Conservation (phyloP, 2,888 invertebrate species). For the Ennomos quercinarius region DNA sequence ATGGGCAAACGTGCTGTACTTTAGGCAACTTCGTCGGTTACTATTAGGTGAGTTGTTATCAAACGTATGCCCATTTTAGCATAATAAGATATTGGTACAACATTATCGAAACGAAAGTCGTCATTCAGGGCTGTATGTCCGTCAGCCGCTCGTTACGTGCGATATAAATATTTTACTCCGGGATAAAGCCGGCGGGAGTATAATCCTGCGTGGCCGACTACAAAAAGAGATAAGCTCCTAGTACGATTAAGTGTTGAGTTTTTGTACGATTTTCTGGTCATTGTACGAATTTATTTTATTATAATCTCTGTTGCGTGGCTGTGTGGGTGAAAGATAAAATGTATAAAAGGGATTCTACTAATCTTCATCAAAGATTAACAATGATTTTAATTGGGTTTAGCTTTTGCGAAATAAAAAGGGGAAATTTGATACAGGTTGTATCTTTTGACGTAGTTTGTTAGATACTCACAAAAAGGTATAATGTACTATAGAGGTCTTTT, state of each 20-base stretch:
- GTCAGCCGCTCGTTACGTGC: constrained; percentile 54
- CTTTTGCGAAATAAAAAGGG: no score
- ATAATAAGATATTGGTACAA: no score
- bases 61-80: no score
- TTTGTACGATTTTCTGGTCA: constrained; percentile 48
- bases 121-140: constrained; percentile 35
- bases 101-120: constrained; percentile 40
- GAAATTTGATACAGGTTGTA: no score
- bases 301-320: constrained; percentile 3
- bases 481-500: no score
- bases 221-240: constrained; percentile 66
- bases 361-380: no score
- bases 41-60: no score
- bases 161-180: constrained; percentile 72
- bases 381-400: no score
- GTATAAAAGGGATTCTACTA: background rate
- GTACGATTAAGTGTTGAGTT: constrained; percentile 62
- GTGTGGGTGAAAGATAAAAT: background rate
- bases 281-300: constrained; percentile 28
- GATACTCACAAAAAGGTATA: no score
- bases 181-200: constrained; percentile 56
- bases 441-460: no score
- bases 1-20: no score
- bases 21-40: no score
- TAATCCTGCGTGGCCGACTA: constrained; percentile 62